Evolutionary conservation across 1,140 invertebrate species (phyloP).

Genomic region (Drosophila sturtevanti): DNA sequence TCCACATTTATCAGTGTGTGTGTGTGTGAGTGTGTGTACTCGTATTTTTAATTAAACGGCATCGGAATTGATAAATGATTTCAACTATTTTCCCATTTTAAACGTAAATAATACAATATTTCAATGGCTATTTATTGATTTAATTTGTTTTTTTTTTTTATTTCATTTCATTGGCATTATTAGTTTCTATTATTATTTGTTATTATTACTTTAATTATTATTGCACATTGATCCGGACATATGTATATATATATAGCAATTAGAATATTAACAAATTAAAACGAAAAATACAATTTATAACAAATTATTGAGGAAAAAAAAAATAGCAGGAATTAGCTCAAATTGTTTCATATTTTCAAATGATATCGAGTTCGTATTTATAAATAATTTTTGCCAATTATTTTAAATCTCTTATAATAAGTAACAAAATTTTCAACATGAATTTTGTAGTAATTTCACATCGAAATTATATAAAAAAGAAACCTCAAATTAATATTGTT

Average conservation of each 20-base stretch:
- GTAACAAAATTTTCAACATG: too few relatives aligned
- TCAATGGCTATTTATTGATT: constrained; percentile 33
- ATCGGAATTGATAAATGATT: constrained; percentile 28
- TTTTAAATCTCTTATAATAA: neutral
- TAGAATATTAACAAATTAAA: neutral
- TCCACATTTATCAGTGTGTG: neutral
- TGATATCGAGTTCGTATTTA: neutral
- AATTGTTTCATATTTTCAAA: neutral
- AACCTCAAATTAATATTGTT: too few relatives aligned
- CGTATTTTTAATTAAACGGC: constrained; percentile 10
- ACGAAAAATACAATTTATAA: neutral
- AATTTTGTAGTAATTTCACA: too few relatives aligned
- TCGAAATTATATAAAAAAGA: too few relatives aligned
- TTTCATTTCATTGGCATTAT: constrained; percentile 9
- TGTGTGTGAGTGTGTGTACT: neutral
- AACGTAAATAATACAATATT: constrained; percentile 16
- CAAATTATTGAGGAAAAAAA: neutral
- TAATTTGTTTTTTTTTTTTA: constrained; percentile 38
- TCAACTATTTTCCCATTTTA: constrained; percentile 11
- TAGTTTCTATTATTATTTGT: constrained; percentile 19
- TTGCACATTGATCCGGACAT: constrained; percentile 17
- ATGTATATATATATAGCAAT: neutral
- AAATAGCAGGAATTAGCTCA: neutral
- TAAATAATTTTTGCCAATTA: neutral
- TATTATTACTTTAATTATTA: constrained; percentile 2